These are phyloP conservation scores for Alca torda DNA, from an alignment of 2,797 vertebrate genomes.

Conservation along the genomic window DNA sequence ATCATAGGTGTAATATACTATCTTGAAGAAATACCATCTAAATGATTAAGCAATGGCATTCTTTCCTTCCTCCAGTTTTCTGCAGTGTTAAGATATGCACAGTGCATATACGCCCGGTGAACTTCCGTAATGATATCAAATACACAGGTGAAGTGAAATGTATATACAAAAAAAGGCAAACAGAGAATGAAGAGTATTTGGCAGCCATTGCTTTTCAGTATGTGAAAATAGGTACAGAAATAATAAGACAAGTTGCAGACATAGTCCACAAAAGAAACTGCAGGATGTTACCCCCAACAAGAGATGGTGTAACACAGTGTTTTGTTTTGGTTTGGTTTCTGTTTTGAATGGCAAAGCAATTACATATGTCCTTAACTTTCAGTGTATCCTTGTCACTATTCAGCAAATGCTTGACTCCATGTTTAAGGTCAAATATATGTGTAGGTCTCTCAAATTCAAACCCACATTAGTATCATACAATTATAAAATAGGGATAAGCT, in stretches of 20 bases:
- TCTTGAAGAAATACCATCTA: background rate
- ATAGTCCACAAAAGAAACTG: background rate
- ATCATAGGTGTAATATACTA: background rate
- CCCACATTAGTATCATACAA: background rate
- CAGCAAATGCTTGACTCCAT: background rate
- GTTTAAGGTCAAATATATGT: background rate
- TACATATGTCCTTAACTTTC: background rate
- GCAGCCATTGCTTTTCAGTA: background rate
- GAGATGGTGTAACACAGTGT: background rate
- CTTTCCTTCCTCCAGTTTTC: background rate
- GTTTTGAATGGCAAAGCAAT: background rate
- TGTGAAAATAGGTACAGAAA: background rate
- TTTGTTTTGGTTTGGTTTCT: background rate
- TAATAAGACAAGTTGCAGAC: background rate
- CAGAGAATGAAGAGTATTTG: background rate
- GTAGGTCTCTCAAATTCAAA: background rate
- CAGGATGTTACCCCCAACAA: background rate
- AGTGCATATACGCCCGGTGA: background rate
- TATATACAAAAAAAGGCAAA: background rate
- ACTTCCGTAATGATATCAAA: background rate
- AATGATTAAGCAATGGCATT: background rate
- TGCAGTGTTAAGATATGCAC: background rate
- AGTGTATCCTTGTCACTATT: background rate
- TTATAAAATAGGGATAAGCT: background rate
- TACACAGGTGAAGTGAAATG: background rate